phyloP scores from a whole-genome alignment of 23 tunicate genomes.

The Ciona savignyi region DNA sequence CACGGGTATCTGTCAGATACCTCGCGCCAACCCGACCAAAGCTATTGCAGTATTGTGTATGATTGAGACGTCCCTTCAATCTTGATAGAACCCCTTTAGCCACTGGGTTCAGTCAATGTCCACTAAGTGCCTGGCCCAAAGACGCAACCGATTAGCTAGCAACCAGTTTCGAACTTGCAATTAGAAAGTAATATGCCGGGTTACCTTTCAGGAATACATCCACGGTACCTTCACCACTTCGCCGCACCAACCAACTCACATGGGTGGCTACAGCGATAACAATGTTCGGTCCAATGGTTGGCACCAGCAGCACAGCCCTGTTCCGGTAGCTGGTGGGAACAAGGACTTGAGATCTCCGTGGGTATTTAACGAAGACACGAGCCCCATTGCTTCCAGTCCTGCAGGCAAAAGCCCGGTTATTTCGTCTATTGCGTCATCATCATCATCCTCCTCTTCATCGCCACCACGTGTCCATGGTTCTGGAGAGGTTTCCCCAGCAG shows the following conservation, averaged over 20 bases:
- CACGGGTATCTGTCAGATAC: too few relatives aligned
- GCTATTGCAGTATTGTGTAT: too few relatives aligned
- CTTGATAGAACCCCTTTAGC: too few relatives aligned
- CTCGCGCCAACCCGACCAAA: too few relatives aligned
- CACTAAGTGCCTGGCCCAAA: too few relatives aligned
- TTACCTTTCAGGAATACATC: not conserved
- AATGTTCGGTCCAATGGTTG: slow-evolving; percentile 33
- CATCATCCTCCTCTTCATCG: too few relatives aligned
- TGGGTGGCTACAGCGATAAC: not conserved
- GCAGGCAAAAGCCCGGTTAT: slow-evolving; percentile 25
- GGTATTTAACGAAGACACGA: slow-evolving; percentile 29
- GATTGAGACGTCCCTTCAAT: too few relatives aligned
- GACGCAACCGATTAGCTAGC: too few relatives aligned
- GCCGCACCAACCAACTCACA: not conserved
- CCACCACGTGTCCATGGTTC: slow-evolving; percentile 9
- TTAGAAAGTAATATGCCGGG: too few relatives aligned
- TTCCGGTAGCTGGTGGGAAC: not conserved
- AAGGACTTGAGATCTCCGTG: slow-evolving; percentile 27
- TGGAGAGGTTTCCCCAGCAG: slow-evolving; percentile 23
- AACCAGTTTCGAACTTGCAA: too few relatives aligned
- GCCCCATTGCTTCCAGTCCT: slow-evolving; percentile 27
- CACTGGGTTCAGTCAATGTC: too few relatives aligned
- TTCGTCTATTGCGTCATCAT: slow-evolving; percentile 5
- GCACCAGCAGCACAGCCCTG: slow-evolving; percentile 4
- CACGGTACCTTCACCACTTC: not conserved